Evolutionary conservation across 2,797 vertebrate species (phyloP).

Genomic region (Argya squamiceps): DNA sequence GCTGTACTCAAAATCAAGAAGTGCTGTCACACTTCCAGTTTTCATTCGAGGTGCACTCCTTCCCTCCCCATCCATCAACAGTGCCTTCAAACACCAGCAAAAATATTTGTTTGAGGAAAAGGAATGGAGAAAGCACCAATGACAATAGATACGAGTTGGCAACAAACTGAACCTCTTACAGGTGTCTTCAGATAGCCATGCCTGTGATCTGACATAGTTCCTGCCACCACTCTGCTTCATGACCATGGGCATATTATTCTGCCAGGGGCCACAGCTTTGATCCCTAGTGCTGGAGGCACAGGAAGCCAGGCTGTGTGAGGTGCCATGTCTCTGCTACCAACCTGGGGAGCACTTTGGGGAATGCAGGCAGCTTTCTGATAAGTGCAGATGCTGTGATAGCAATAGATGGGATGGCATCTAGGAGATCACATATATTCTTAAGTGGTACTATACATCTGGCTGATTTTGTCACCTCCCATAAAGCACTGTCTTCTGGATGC

Average conservation of each 20-base stretch:
- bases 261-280: not conserved
- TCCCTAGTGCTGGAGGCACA: not conserved
- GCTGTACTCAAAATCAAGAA: not conserved
- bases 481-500: not conserved
- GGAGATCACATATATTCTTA: not conserved
- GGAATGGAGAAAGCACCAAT: not conserved
- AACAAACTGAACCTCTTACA: not conserved
- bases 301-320: not conserved
- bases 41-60: not conserved
- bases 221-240: not conserved
- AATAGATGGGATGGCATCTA: not conserved
- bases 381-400: rapidly evolving
- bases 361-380: not conserved
- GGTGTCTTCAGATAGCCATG: not conserved
- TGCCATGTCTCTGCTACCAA: rapidly evolving
- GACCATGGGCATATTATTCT: not conserved
- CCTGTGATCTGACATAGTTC: not conserved
- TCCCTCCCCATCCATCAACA: rapidly evolving
- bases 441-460: not conserved
- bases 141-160: not conserved
- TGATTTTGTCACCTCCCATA: not conserved
- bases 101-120: not conserved
- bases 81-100: not conserved
- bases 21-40: not conserved
- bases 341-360: not conserved